phyloP scores from a whole-genome alignment of 1,140 invertebrate species.

The Drosophila tropicalis region DNA sequence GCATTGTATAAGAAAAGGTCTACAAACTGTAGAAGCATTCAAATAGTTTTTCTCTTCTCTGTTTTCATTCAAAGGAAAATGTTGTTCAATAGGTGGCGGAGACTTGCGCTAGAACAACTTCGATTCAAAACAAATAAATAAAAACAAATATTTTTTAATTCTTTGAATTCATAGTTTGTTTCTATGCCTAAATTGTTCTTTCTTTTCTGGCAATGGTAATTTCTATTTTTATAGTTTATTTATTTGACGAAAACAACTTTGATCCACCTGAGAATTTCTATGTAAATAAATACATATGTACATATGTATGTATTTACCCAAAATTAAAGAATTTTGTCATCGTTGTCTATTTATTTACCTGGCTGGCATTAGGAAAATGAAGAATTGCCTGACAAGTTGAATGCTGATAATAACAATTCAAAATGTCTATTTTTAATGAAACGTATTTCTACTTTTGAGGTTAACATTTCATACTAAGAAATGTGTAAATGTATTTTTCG shows the following conservation, averaged over 20 bases:
- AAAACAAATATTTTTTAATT: no score
- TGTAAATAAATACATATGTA: conserved; percentile 28
- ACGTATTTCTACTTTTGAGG: not conserved
- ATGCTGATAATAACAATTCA: conserved; percentile 16
- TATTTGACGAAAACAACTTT: conserved; percentile 34
- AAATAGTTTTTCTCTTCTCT: no score
- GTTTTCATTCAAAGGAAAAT: no score
- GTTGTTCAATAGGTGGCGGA: no score
- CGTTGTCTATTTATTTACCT: not conserved
- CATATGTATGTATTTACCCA: no score
- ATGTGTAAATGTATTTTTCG: not conserved
- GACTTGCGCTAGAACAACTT: no score
- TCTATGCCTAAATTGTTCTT: not conserved
- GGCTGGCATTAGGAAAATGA: conserved; percentile 21
- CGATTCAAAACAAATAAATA: no score
- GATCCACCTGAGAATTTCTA: conserved; percentile 48
- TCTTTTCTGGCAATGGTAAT: not conserved
- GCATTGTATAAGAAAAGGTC: no score
- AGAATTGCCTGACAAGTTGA: conserved; percentile 15
- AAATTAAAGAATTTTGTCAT: conserved; percentile 34
- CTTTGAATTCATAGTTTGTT: not conserved
- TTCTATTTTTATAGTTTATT: conserved; percentile 35
- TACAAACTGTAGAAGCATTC: no score
- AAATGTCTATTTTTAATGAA: conserved; percentile 9
- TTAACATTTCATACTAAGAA: not conserved